A percentile compares a stretch with the other conserved stretches of the same genome.
Evolutionary conservation across 1,140 invertebrate genomes (phyloP).

Genomic region (Euborellia annulipes): DNA sequence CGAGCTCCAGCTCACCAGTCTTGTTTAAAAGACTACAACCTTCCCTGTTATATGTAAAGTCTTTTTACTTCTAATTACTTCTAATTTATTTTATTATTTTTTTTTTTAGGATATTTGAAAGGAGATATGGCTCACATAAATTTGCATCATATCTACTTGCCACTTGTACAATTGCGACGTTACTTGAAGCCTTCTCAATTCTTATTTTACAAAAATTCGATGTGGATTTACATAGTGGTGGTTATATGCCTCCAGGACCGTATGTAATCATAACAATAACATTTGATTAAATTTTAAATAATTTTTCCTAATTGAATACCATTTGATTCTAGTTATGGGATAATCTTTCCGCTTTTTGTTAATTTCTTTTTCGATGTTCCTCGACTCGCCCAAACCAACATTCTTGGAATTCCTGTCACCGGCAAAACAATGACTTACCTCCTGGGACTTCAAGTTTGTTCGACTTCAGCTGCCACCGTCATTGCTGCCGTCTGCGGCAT

Average conservation of each 20-base stretch:
- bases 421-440: slow-evolving; percentile 38
- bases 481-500: slow-evolving; percentile 25
- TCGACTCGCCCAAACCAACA: slow-evolving; percentile 30
- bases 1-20: too few species aligned
- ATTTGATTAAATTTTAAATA: slow-evolving; percentile 2
- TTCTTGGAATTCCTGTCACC: slow-evolving; percentile 35
- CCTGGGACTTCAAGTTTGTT: slow-evolving; percentile 32
- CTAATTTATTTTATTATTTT: background rate
- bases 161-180: slow-evolving; percentile 27
- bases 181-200: slow-evolving; percentile 26
- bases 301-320: too few species aligned
- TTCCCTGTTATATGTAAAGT: too few species aligned
- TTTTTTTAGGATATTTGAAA: slow-evolving; percentile 32
- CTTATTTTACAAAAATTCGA: slow-evolving; percentile 21
- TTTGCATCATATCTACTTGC: slow-evolving; percentile 33
- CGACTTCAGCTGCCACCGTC: slow-evolving; percentile 23
- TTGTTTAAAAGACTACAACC: too few species aligned
- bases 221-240: slow-evolving; percentile 22
- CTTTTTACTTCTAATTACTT: too few species aligned
- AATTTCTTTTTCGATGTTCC: slow-evolving; percentile 37
- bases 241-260: slow-evolving; percentile 29
- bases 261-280: slow-evolving; percentile 19
- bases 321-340: slow-evolving; percentile 24
- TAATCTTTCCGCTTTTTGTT: slow-evolving; percentile 32
- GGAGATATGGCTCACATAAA: slow-evolving; percentile 36